Evolutionary conservation across 30 jellyfish, hydroid and myxozoan species (phyloP).

Genomic region (Sanderia malayensis): DNA sequence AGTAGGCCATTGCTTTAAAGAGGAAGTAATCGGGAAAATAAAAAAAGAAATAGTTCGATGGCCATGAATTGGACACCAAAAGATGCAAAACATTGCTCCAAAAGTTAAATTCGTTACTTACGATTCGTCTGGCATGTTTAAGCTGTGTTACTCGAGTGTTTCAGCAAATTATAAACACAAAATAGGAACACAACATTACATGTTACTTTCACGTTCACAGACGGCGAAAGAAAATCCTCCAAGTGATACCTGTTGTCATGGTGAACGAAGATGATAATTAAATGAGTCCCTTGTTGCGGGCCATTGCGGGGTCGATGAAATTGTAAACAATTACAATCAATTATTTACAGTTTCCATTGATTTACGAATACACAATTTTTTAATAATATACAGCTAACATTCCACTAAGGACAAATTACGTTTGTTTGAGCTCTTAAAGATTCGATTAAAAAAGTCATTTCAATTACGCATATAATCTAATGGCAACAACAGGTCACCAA

Average conservation of each 20-base stretch:
- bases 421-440: too few species aligned
- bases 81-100: neutral
- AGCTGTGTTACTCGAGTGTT: neutral
- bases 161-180: neutral
- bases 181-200: neutral
- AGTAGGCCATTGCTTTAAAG: neutral
- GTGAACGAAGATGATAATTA: neutral
- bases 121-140: conserved; percentile 89
- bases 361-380: neutral
- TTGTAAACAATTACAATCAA: neutral
- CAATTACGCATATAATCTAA: too few species aligned
- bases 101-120: conserved; percentile 13
- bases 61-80: neutral
- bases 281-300: conserved; percentile 1
- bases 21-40: neutral
- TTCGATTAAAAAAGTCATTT: too few species aligned
- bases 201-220: neutral
- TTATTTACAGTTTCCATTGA: neutral
- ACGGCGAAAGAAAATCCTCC: neutral
- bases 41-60: neutral
- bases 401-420: too few species aligned
- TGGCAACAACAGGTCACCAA: too few species aligned
- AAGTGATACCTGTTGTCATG: neutral
- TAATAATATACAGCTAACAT: too few species aligned
- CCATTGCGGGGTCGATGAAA: neutral